These are phyloP conservation scores for Polyodon spathula DNA, from an alignment of 2,113 vertebrate genomes.

Conservation along the genomic window DNA sequence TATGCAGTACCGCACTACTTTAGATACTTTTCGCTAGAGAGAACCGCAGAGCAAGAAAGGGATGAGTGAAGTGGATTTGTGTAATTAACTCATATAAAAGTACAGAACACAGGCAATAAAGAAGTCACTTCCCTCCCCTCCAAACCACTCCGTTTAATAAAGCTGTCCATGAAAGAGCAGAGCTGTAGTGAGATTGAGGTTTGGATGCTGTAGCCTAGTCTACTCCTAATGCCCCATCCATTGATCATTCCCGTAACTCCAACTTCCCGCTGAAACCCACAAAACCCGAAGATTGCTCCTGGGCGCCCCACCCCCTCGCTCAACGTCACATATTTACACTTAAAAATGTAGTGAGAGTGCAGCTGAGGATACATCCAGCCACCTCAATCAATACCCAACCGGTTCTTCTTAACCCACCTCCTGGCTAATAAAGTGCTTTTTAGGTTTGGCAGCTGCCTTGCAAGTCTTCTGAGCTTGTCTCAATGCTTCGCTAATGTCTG, in stretches of 20 bases:
- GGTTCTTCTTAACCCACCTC: slow-evolving; percentile 70
- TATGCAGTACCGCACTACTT: too few relatives aligned
- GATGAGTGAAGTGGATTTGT: background rate
- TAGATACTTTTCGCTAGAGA: background rate
- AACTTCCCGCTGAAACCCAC: slow-evolving; percentile 91
- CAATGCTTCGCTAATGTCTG: slow-evolving; percentile 81
- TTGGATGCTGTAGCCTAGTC: slow-evolving; percentile 80
- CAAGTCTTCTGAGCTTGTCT: slow-evolving; percentile 90
- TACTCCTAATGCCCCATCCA: slow-evolving; percentile 85
- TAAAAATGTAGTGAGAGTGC: slow-evolving; percentile 99
- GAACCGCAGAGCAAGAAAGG: background rate
- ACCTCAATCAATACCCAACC: slow-evolving; percentile 96
- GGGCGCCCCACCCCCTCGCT: slow-evolving; percentile 88
- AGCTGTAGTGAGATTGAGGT: slow-evolving; percentile 61
- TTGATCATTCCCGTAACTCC: slow-evolving; percentile 99
- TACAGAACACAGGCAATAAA: slow-evolving; percentile 33
- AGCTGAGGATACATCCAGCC: slow-evolving; percentile 92
- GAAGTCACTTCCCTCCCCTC: slow-evolving; percentile 27
- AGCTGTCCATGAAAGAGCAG: slow-evolving; percentile 42
- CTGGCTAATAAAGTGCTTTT: slow-evolving; percentile 98
- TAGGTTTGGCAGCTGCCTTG: slow-evolving; percentile 80
- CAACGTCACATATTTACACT: slow-evolving; percentile 99
- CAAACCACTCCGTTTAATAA: slow-evolving; percentile 47
- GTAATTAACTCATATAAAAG: slow-evolving; percentile 9
- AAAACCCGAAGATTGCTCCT: slow-evolving; percentile 92